A percentile compares a stretch with the other conserved stretches of the same genome.
Conservation (phyloP, 1,140 invertebrate species). For the Steinernema feltiae region DNA sequence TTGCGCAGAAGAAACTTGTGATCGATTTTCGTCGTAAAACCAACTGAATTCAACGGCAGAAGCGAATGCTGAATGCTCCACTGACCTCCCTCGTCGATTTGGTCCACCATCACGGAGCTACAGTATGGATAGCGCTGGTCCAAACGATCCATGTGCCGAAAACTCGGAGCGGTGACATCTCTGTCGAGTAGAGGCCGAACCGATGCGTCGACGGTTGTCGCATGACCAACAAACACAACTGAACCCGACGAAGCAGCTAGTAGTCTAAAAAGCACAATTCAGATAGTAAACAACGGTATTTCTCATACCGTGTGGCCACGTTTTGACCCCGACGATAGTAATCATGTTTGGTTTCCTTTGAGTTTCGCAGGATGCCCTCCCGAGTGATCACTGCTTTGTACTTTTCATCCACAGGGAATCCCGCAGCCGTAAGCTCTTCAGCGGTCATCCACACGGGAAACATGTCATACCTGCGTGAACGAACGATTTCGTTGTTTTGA, state of each 20-base stretch:
- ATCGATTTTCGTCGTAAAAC: no score
- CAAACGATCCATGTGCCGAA: background rate
- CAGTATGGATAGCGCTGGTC: background rate
- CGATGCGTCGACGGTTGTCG: background rate
- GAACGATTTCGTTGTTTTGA: background rate
- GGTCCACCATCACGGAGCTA: background rate
- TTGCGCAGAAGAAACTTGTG: no score
- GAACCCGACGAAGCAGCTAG: background rate
- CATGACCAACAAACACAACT: background rate
- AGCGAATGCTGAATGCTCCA: no score
- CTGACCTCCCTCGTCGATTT: no score
- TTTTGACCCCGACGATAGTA: background rate
- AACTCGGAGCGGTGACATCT: background rate
- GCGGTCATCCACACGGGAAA: background rate
- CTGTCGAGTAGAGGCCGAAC: background rate
- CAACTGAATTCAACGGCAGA: no score
- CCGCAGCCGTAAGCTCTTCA: background rate
- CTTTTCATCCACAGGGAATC: background rate
- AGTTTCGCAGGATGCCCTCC: background rate
- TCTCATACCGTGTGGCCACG: background rate
- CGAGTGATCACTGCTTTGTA: background rate
- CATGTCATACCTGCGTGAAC: background rate
- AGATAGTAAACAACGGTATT: background rate
- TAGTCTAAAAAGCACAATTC: background rate
- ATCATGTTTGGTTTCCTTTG: background rate